phyloP scores from a whole-genome alignment of 2,797 vertebrate species.

The Cossypha niveicapilla region DNA sequence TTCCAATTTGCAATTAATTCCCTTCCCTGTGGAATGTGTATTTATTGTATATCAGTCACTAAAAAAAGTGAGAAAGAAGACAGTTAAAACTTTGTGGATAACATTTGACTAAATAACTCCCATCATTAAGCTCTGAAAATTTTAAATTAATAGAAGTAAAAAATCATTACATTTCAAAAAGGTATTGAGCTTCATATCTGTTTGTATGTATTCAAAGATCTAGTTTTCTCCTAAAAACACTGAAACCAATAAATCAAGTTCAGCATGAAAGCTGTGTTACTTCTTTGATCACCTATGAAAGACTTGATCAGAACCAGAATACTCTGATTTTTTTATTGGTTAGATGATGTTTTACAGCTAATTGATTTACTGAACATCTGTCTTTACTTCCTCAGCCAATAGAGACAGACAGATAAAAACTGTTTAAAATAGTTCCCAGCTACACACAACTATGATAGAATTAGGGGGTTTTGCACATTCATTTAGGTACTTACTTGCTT shows the following conservation, averaged over 20 bases:
- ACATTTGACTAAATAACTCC: not conserved
- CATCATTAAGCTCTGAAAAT: not conserved
- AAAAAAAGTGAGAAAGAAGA: not conserved
- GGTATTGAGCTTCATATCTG: not conserved
- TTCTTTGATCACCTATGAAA: not conserved
- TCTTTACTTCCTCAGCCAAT: not conserved
- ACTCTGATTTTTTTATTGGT: not conserved
- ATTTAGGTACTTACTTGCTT: not conserved
- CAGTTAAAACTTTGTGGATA: not conserved
- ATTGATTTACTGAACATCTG: not conserved
- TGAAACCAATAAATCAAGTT: not conserved
- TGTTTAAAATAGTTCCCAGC: not conserved
- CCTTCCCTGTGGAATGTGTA: not conserved
- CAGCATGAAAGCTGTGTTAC: not conserved
- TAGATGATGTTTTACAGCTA: not conserved
- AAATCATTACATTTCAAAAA: not conserved
- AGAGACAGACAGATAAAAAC: not conserved
- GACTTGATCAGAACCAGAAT: not conserved
- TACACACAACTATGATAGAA: not conserved
- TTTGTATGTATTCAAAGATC: not conserved
- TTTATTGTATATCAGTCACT: not conserved
- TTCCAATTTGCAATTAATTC: not conserved
- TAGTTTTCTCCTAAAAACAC: not conserved
- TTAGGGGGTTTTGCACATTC: accelerated
- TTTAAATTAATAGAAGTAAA: not conserved